Conservation (phyloP, 2,113 vertebrate genomes). For the Planiliza haematocheilus region DNA sequence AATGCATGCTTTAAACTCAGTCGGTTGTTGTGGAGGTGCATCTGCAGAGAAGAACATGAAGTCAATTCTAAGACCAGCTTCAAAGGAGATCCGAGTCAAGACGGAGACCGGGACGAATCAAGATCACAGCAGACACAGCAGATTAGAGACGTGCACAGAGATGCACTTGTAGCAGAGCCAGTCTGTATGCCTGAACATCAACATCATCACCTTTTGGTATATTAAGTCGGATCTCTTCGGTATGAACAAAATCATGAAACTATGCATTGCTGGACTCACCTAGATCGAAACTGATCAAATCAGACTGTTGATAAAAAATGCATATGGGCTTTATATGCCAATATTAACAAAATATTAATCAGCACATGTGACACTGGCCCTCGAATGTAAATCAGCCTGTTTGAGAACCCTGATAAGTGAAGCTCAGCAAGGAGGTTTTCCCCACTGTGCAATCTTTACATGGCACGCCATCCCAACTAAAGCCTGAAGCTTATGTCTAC, state of each 20-base stretch:
- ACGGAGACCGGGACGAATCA: slow-evolving; percentile 35
- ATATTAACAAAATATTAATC: no score
- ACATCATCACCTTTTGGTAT: not conserved
- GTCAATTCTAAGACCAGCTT: slow-evolving; percentile 24
- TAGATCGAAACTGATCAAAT: no score
- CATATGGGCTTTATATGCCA: no score
- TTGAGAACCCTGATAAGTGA: no score
- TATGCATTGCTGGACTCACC: not conserved
- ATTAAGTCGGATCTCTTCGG: not conserved
- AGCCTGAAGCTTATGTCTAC: no score
- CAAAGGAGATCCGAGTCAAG: slow-evolving; percentile 35
- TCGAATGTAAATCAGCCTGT: no score
- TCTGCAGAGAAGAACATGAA: slow-evolving; percentile 34
- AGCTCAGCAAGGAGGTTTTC: no score
- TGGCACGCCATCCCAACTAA: no score
- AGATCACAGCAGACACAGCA: slow-evolving; percentile 32
- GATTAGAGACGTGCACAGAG: slow-evolving; percentile 28
- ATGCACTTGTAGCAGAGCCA: not conserved
- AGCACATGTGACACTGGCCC: no score
- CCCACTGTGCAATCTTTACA: no score
- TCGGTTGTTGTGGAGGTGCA: slow-evolving; percentile 24
- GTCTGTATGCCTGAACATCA: not conserved
- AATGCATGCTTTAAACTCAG: slow-evolving; percentile 38
- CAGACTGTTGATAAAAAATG: no score
- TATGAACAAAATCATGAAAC: not conserved